Conservation (phyloP, 2,888 invertebrate genomes). For the Agriopis marginaria region DNA sequence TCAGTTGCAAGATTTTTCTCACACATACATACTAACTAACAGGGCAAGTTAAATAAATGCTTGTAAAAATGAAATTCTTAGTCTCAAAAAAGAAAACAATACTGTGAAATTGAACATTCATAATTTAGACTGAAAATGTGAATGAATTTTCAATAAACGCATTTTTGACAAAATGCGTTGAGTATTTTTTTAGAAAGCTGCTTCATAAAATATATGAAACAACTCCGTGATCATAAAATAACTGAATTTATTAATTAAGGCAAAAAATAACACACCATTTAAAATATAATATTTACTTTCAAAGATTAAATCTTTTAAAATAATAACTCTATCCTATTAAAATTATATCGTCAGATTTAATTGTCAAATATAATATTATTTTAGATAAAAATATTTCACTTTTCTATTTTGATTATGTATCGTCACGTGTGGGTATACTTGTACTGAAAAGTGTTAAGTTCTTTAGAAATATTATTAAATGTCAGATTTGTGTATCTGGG, state of each 20-base stretch:
- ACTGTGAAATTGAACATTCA: too few species aligned
- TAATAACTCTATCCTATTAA: conserved; percentile 81
- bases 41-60: too few species aligned
- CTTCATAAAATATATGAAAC: background rate
- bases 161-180: too few species aligned
- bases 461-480: background rate
- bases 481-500: too few species aligned
- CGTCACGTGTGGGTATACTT: conserved; percentile 75
- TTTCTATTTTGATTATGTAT: conserved; percentile 68
- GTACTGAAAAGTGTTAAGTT: conserved; percentile 51
- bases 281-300: conserved; percentile 56
- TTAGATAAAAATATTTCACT: conserved; percentile 74
- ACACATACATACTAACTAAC: too few species aligned
- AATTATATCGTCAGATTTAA: conserved; percentile 80
- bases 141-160: too few species aligned
- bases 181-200: too few species aligned
- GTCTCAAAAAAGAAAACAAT: too few species aligned
- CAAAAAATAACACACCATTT: conserved; percentile 41
- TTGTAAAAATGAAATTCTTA: too few species aligned
- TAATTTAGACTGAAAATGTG: too few species aligned
- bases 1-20: too few species aligned
- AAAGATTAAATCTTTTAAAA: conserved; percentile 71
- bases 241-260: background rate
- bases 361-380: conserved; percentile 79
- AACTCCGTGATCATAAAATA: background rate